Conservation (phyloP, 2,797 vertebrate genomes). For the Halcyon chelicuti region DNA sequence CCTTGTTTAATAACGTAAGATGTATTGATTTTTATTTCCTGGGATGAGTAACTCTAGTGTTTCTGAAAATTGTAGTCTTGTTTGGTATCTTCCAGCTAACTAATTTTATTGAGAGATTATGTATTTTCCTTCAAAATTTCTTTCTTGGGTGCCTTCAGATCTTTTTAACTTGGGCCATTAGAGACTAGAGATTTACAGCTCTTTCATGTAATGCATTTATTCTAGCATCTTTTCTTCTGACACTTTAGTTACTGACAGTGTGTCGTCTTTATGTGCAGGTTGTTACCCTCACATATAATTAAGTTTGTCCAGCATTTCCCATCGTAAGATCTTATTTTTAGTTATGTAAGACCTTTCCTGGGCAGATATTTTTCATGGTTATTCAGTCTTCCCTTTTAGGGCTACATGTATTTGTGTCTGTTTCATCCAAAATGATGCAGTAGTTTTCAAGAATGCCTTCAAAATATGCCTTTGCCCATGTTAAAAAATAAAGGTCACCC, state of each 20-base stretch:
- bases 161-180: background rate
- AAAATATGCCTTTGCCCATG: background rate
- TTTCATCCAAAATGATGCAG: background rate
- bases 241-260: background rate
- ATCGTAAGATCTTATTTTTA: background rate
- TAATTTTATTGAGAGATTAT: background rate
- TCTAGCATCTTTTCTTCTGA: background rate
- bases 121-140: background rate
- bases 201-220: conserved; percentile 22
- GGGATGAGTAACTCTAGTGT: background rate
- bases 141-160: background rate
- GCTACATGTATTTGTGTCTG: background rate
- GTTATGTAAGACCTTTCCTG: background rate
- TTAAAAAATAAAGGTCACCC: background rate
- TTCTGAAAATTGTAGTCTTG: background rate
- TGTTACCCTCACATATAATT: conserved; percentile 13
- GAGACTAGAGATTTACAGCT: background rate
- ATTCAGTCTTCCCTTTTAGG: background rate
- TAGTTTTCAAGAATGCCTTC: background rate
- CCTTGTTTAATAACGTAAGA: conserved; percentile 10
- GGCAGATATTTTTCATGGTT: conserved; percentile 2
- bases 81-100: background rate
- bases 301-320: conserved; percentile 1
- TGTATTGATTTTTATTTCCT: conserved; percentile 23
- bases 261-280: background rate